Evolutionary conservation across 1,140 invertebrate genomes (phyloP).

Genomic region (Pteromalus puparum): DNA sequence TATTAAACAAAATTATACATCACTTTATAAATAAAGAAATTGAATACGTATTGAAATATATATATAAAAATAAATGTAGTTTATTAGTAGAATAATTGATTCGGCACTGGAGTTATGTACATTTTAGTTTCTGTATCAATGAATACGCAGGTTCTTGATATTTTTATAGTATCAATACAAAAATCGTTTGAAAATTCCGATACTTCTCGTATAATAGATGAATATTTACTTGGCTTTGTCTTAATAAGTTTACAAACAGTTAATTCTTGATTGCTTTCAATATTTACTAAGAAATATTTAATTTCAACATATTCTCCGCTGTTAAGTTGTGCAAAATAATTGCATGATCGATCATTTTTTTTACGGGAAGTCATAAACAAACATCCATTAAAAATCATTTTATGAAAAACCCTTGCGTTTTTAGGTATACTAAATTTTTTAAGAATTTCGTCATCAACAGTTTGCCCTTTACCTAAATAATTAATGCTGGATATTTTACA

Average conservation of each 20-base stretch:
- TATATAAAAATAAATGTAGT: no score
- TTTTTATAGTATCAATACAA: not conserved
- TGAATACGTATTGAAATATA: no score
- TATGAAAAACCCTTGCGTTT: not conserved
- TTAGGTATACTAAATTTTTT: not conserved
- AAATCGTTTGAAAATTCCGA: not conserved
- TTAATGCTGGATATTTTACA: not conserved
- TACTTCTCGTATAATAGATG: not conserved
- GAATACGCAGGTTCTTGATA: not conserved
- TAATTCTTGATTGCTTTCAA: not conserved
- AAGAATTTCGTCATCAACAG: not conserved
- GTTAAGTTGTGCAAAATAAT: slow-evolving; percentile 19
- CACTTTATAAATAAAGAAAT: no score
- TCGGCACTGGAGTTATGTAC: not conserved
- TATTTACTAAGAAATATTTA: not conserved
- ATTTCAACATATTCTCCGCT: not conserved
- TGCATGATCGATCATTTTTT: slow-evolving; percentile 20
- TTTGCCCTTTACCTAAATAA: not conserved
- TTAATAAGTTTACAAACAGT: not conserved
- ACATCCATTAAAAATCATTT: not conserved
- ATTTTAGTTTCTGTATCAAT: not conserved
- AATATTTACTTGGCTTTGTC: not conserved
- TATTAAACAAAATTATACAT: no score
- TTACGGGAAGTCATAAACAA: not conserved
- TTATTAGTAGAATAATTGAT: not conserved